Base-by-base conservation (phyloP, 2,888 invertebrate genomes). In the Drepana falcataria region DNA sequence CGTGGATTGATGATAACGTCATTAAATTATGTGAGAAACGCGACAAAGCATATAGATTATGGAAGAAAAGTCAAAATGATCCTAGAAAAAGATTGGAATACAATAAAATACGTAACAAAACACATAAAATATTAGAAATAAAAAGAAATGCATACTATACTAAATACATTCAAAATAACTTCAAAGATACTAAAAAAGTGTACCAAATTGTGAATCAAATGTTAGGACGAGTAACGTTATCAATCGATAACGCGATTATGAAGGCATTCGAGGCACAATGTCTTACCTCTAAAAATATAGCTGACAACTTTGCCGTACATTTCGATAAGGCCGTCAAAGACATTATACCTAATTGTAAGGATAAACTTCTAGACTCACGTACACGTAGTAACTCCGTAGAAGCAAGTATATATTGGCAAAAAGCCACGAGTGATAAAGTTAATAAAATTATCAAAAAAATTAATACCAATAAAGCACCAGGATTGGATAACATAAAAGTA, bases 391-490 rank as follows among this genome's bases (percentile, higher is more conserved):
- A 33, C 2, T 4, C 48, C 33, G 1, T n/a, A n/a, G n/a, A n/a
- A n/a, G n/a, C n/a, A n/a, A 33, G 48, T 48, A 48, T 48, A 1
- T 34, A 2, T 2, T 34, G 3, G 3, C 34, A 51, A 49, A 55
- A 48, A 41, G 53, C 53, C n/a, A 21, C 53, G 6, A 21, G 35
- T 48, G 6, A 41, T 9, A 48, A 49, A 0, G 9, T 56, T 3
- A n/a, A 33, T 35, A 56, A 55, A 48, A 60, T 62, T 5, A 58
- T 67, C 5, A 58, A 53, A 35, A 53, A 53, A 0, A 44, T 59
- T 9, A 63, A 59, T 35, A 34, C 52, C 21, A 60, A 49, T 48
- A 67, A 60, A 56, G 57, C 60, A 2, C 57, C 60, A 56, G 65
- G 53, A 21, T 1, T 34, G 1, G 48, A 48, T 34, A 2, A 48